Evolutionary conservation across 1,140 invertebrate species (phyloP), one percentile per base, ranked within the genome.

Genomic region (Cydia fagiglandana): DNA sequence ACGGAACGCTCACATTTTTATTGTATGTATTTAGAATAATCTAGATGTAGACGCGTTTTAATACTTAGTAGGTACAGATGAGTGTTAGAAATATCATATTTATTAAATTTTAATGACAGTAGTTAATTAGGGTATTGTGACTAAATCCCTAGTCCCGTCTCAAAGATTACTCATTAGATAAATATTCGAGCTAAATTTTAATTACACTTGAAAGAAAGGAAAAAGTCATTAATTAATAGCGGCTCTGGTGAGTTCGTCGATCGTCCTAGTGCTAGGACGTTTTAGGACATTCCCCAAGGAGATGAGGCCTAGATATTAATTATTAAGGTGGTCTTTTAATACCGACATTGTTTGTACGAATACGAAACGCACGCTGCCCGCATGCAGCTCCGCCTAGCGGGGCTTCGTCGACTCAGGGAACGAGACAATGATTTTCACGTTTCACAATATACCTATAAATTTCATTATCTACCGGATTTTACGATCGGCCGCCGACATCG

Each of bases 251-350:
- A 17, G 66, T 17, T 41, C 34, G 41, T 17, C 30, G 34, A 9
- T 70, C 66, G 66, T 20, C 66, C 66, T 45, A 70, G 38, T 41
- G 34, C 66, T 70, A 45, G 66, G 34, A 70, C 66, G 66, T 70
- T 70, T 70, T 9, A 70, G 66, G n/a, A 17, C 38, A 15, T 38
- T 66, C 20, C 66, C 15, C 34, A 2, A 34, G n/a, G 4, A 61
- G 15, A 9, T 50, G 15, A 13, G 15, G 0, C 6, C n/a, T 53
- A 2, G n/a, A 17, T 47, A 45, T 45, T 45, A 53, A 15, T 15
- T 50, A 50, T 50, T 17, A 13, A 15, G 45, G 2, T 41, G 38
- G 15, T 47, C 10, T 45, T 45, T 45, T 7, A 45, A 45, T 13
- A 45, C 41, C 34, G 34, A 45, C 12, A 45, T 12, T 45, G 12